Base-by-base conservation (phyloP, 2,113 vertebrate species). In the Stomatorhinus ivindoensis region DNA sequence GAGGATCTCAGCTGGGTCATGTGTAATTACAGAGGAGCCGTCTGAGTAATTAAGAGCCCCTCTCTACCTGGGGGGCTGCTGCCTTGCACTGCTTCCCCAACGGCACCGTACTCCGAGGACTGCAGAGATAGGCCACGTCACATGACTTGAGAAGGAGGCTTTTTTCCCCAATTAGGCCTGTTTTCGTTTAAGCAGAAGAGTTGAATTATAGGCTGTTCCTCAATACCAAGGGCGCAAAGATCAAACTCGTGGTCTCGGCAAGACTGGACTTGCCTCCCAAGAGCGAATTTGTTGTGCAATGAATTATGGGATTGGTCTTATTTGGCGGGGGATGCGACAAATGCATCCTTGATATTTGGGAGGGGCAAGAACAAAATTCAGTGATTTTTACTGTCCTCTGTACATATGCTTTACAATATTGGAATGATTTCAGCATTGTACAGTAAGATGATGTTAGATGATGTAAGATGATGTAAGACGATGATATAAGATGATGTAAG, bases 21-120 rank as follows among this genome's bases (percentile, higher is more conserved):
- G 88, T 73, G 73, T 92, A 92, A 93, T 93, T 92, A 93, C 89
- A 65, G 90, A 88, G 90, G 87, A 42, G 73, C 76, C 90, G 51
- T 90, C 58, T 88, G 69, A 88, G 91, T 92, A 91, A 93, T 92
- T 93, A 93, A 92, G 90, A 88, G 58, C 83, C 48, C 84, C 55
- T n/a, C 50, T 73, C 87, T 9, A 47, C 46, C 73, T 51, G 50
- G 53, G 50, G 50, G 27, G 85, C 46, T 88, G 51, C 51, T 82
- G 84, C 9, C 83, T 73, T 83, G 24, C 51, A 87, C 85, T 31
- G 19, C 5, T 50, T 90, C n/a, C 69, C 44, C 69, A 44, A 35
- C 9, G 86, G 31, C 8, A 2, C 51, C 3, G 3, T 61, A 47
- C 86, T 58, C 86, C 6, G 47, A 21, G 46, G 48, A 35, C 84